These are phyloP conservation scores for Ophiodon elongatus DNA, from an alignment of 2,113 vertebrate species.

Conservation along the genomic window DNA sequence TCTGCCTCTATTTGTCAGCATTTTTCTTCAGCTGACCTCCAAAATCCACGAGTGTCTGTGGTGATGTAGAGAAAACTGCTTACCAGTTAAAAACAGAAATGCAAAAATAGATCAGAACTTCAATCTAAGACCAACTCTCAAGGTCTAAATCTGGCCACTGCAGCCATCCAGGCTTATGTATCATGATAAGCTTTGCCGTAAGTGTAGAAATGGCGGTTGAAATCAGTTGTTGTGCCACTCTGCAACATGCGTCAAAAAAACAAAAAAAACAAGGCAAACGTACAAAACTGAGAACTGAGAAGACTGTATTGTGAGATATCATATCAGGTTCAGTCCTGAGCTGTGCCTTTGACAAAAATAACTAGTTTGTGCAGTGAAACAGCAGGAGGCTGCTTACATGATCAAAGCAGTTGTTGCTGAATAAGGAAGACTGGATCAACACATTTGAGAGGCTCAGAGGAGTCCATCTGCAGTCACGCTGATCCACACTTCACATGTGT, in stretches of 20 bases:
- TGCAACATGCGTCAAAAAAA: neutral
- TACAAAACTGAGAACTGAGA: neutral
- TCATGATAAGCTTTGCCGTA: conserved; percentile 5
- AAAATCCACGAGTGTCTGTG: conserved; percentile 43
- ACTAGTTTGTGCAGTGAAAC: neutral
- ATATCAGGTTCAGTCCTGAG: conserved; percentile 4
- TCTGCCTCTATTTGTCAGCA: conserved; percentile 56
- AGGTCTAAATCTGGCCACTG: conserved; percentile 17
- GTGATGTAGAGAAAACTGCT: conserved; percentile 35
- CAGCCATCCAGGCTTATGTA: conserved; percentile 9
- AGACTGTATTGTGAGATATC: conserved; percentile 19
- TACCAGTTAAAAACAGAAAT: conserved; percentile 21
- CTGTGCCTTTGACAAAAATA: conserved; percentile 34
- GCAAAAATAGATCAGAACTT: conserved; percentile 32
- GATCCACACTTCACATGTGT: conserved; percentile 5
- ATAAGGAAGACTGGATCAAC: conserved; percentile 19
- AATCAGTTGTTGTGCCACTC: conserved; percentile 22
- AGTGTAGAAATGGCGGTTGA: conserved; percentile 19
- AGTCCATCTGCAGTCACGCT: conserved; percentile 13
- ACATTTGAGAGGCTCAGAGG: conserved; percentile 22
- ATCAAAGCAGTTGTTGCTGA: conserved; percentile 42
- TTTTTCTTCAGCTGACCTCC: conserved; percentile 56
- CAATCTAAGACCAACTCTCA: conserved; percentile 11
- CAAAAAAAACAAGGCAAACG: neutral
- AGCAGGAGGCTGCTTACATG: conserved; percentile 32